Base-by-base conservation (phyloP, 2,113 vertebrate genomes). In the Xenopus laevis region DNA sequence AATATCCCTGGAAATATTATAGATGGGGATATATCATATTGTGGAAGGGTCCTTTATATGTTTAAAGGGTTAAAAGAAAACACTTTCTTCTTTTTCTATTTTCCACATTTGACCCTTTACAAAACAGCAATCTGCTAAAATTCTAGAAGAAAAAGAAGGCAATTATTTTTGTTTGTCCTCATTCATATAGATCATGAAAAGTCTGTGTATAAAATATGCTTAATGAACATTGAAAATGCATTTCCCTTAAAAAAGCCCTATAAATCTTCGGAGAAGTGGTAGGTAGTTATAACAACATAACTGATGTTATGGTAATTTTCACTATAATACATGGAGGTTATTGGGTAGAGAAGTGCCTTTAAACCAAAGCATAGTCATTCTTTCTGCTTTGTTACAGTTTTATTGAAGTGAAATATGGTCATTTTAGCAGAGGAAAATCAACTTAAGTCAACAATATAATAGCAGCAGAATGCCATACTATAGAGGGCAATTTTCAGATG, bases 321-420 rank as follows among this genome's bases (percentile, higher is more conserved):
- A 74, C 84, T 87, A 87, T 84, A 83, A 84, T 77, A 85, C 74
- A 79, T 76, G 60, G 73, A 89, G 85, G 82, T 79, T 78, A 80
- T 77, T 78, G 81, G 83, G 83, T 74, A 79, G 83, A 83, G 80
- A 86, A 80, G 40, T 78, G 86, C 81, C 81, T 86, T 81, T 87
- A 88, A 86, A 90, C 69, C 58, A 74, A 86, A 83, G 82, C 79
- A 79, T 81, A 82, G 72, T 77, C 21, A 0, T 83, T 84, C 88
- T 83, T 82, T 81, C 47, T 83, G 80, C 52, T 83, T 84, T 70
- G 74, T 81, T 86, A 83, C 88, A 83, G 87, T 84, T 88, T 90
- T 90, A 91, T 89, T 85, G 86, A 87, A 81, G 83, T 87, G 83
- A 92, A 90, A 89, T 89, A 88, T 74, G 83, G 84, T 83, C 73